Percentiles rank a stretch among this genome's conserved stretches.
Conservation (phyloP, 2,797 vertebrate genomes). For the Astyanax mexicanus region DNA sequence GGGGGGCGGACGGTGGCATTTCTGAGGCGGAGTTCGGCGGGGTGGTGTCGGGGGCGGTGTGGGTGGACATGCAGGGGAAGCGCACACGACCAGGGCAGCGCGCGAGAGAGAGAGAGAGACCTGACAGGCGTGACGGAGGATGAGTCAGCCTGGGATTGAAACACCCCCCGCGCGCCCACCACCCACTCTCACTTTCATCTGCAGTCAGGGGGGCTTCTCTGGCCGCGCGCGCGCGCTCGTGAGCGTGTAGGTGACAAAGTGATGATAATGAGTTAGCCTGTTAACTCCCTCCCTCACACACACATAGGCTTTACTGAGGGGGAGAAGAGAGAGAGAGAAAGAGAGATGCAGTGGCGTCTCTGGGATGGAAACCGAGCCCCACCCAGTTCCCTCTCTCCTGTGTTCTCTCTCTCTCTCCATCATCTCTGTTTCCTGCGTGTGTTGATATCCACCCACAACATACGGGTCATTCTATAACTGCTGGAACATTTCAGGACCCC, state of each 20-base stretch:
- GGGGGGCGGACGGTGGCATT: background rate
- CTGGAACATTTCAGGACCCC: too few relatives aligned
- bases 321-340: background rate
- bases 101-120: conserved; percentile 46
- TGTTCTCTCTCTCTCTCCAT: background rate
- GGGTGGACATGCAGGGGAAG: conserved; percentile 2
- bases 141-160: conserved; percentile 47
- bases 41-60: background rate
- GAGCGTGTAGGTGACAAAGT: too few relatives aligned
- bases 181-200: conserved; percentile 5
- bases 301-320: background rate
- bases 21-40: background rate
- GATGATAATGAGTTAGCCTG: background rate
- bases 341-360: conserved; percentile 55
- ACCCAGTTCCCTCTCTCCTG: conserved; percentile 39
- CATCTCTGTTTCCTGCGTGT: conserved; percentile 3
- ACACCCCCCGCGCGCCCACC: conserved; percentile 14
- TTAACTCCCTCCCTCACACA: background rate
- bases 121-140: conserved; percentile 14
- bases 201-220: background rate
- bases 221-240: too few relatives aligned
- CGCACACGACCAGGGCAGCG: conserved; percentile 36
- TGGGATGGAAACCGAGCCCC: conserved; percentile 49
- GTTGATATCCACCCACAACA: conserved; percentile 7
- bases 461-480: too few relatives aligned